Evolutionary conservation across 2,797 vertebrate genomes (phyloP).

Genomic region (Alauda arvensis): DNA sequence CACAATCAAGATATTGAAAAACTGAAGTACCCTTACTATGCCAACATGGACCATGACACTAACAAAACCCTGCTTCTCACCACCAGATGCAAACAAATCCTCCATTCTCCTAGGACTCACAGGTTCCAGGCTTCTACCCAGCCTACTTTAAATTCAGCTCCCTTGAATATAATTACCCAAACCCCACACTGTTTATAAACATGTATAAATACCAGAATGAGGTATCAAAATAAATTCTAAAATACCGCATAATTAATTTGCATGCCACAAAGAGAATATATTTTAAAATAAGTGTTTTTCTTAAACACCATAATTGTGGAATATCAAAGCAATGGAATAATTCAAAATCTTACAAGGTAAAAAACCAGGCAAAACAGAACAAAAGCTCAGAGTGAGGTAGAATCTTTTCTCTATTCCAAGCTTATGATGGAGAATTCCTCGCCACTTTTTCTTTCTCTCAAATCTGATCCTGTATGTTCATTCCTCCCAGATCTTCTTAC

Average conservation of each 20-base stretch:
- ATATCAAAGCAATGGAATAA: background rate
- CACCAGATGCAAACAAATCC: background rate
- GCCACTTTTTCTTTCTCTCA: conserved; percentile 9
- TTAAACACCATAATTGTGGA: background rate
- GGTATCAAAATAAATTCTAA: background rate
- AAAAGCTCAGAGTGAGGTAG: background rate
- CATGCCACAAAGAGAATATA: background rate
- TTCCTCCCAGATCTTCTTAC: background rate
- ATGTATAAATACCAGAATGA: background rate
- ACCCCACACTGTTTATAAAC: background rate
- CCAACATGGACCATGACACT: background rate
- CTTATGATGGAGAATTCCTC: background rate
- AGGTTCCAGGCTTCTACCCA: background rate
- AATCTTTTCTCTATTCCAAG: background rate
- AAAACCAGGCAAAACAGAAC: background rate
- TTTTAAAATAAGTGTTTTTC: background rate
- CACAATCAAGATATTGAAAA: background rate
- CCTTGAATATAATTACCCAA: background rate
- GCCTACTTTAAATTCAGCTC: background rate
- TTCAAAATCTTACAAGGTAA: background rate
- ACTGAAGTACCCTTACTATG: background rate
- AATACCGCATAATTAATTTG: background rate
- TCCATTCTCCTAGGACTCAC: background rate
- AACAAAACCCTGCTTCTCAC: background rate
- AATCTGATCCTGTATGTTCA: background rate